Percentiles rank a stretch among this genome's conserved stretches.
Evolutionary conservation across 2,888 invertebrate species (phyloP).

Genomic region (Spisula solida): DNA sequence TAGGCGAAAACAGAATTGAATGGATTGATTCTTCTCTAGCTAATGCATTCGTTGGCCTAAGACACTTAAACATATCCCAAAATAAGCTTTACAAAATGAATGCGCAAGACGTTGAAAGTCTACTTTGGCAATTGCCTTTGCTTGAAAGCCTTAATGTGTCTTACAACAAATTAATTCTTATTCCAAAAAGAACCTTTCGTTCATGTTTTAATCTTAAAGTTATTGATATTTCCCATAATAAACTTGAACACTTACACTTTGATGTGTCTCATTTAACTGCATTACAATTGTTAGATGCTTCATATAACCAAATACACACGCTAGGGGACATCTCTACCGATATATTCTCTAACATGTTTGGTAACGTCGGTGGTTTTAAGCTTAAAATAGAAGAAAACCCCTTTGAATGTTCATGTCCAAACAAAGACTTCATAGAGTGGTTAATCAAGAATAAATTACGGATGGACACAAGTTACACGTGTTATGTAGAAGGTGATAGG

Average conservation of each 20-base stretch:
- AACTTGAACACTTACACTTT: not conserved
- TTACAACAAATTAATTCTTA: not conserved
- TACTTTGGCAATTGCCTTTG: not conserved
- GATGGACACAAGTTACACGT: not conserved
- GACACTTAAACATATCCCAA: not conserved
- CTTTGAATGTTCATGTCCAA: slow-evolving; percentile 1
- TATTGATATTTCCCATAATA: slow-evolving; percentile 21
- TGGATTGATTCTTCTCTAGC: not conserved
- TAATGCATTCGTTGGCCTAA: not conserved
- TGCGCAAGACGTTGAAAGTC: not conserved
- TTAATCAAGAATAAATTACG: not conserved
- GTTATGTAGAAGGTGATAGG: not conserved
- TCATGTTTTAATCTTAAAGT: not conserved
- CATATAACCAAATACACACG: slow-evolving; percentile 4
- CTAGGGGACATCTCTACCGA: not conserved
- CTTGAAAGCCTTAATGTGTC: not conserved
- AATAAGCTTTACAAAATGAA: not conserved
- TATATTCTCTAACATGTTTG: not conserved
- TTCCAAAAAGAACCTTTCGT: not conserved
- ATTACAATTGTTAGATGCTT: not conserved
- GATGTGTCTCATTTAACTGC: not conserved
- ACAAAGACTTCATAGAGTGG: not conserved
- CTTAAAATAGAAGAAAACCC: not conserved
- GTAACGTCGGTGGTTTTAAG: not conserved
- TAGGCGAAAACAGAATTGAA: slow-evolving; percentile 15